Percentiles rank a stretch among this genome's conserved stretches.
phyloP scores from a whole-genome alignment of 1,140 invertebrate genomes.

The Apis florea region DNA sequence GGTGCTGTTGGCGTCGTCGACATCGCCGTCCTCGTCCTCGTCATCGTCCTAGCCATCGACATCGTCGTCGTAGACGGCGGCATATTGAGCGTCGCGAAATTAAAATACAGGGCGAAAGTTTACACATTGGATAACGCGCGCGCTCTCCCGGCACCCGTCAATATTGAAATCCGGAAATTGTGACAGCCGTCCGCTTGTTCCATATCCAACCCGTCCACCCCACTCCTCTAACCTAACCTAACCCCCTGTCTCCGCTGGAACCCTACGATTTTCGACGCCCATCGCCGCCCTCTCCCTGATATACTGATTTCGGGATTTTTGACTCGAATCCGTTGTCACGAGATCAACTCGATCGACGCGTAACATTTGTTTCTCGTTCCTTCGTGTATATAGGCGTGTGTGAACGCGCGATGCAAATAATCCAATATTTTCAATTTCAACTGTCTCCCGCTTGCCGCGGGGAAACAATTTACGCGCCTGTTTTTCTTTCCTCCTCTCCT shows the following conservation, averaged over 20 bases:
- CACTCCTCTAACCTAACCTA: not conserved
- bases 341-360: slow-evolving; percentile 50
- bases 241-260: not conserved
- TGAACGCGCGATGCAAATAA: slow-evolving; percentile 25
- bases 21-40: not conserved
- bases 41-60: slow-evolving; percentile 1
- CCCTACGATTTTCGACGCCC: not conserved
- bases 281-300: slow-evolving; percentile 5
- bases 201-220: not conserved
- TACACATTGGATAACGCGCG: slow-evolving; percentile 73
- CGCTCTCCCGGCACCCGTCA: slow-evolving; percentile 60
- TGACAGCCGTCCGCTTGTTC: slow-evolving; percentile 58
- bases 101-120: slow-evolving; percentile 76
- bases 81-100: slow-evolving; percentile 73
- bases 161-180: slow-evolving; percentile 72
- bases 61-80: slow-evolving; percentile 35
- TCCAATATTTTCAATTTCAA: slow-evolving; percentile 43
- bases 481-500: not conserved
- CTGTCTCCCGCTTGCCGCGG: slow-evolving; percentile 18
- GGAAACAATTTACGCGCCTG: slow-evolving; percentile 14
- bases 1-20: slow-evolving; percentile 41
- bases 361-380: slow-evolving; percentile 44
- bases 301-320: slow-evolving; percentile 57
- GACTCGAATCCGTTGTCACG: slow-evolving; percentile 37
- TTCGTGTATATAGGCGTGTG: not conserved